Percentiles rank a stretch among this genome's conserved stretches.
phyloP scores from a whole-genome alignment of 2,113 vertebrate genomes.

The Anolis carolinensis region DNA sequence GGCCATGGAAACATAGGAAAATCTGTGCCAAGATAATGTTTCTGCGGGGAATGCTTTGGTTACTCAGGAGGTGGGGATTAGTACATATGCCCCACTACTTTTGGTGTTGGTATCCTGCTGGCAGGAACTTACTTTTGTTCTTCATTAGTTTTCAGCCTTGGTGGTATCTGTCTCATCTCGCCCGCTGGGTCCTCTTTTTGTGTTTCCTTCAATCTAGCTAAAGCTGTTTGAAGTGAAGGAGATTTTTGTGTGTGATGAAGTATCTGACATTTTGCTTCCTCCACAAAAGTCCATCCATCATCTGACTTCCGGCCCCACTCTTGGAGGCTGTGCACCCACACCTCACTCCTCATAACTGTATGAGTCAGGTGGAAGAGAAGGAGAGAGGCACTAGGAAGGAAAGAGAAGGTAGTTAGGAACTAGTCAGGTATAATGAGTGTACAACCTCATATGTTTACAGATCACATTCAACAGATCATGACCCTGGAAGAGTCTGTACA shows the following conservation, averaged over 20 bases:
- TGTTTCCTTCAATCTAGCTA: not conserved
- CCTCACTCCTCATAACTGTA: not conserved
- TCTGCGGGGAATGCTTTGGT: not conserved
- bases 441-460: conserved; percentile 67
- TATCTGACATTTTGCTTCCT: not conserved
- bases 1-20: not conserved
- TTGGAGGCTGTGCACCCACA: not conserved
- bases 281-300: too few species aligned
- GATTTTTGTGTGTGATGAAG: not conserved
- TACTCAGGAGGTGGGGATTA: not conserved
- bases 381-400: not conserved
- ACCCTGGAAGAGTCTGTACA: conserved; percentile 91
- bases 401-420: too few species aligned
- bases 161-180: not conserved
- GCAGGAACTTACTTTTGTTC: not conserved
- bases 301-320: too few species aligned
- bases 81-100: not conserved
- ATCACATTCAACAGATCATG: conserved; percentile 93
- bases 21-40: not conserved
- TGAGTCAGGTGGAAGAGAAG: not conserved
- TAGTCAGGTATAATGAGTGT: not conserved
- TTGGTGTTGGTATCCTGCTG: not conserved
- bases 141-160: not conserved
- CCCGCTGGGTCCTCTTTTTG: not conserved
- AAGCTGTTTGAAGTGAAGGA: not conserved